Evolutionary conservation across 2,888 invertebrate genomes (phyloP).

Genomic region (Syrista parreyssii): DNA sequence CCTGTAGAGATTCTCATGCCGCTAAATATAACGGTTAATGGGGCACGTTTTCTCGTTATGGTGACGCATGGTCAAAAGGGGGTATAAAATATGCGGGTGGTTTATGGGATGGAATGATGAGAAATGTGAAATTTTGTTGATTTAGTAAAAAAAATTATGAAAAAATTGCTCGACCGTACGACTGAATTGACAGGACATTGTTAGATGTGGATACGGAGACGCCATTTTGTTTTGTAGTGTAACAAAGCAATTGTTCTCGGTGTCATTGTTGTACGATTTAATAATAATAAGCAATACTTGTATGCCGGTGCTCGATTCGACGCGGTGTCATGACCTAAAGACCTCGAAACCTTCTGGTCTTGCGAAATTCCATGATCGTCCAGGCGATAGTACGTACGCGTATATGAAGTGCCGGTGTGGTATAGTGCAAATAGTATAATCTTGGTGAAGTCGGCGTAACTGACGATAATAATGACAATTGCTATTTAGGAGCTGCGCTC

Average conservation of each 20-base stretch:
- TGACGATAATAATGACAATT: conserved; percentile 39
- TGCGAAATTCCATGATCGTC: neutral
- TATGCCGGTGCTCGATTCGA: neutral
- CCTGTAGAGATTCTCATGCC: conserved; percentile 53
- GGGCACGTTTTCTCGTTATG: conserved; percentile 39
- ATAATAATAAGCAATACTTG: neutral
- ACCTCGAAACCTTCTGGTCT: neutral
- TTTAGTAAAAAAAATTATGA: no score
- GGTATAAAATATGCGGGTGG: neutral
- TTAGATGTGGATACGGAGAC: neutral
- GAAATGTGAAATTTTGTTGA: neutral
- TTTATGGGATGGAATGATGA: neutral
- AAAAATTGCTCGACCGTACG: accelerated
- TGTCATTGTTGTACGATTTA: neutral
- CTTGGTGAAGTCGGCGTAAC: neutral
- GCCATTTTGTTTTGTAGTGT: neutral
- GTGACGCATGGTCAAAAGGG: conserved; percentile 16
- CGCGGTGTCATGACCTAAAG: neutral
- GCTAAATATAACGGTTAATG: conserved; percentile 47
- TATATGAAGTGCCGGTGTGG: neutral
- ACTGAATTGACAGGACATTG: neutral
- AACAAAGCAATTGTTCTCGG: neutral
- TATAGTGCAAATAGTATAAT: neutral
- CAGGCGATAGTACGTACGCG: neutral
- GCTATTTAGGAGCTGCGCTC: conserved; percentile 48